Conservation (phyloP, 2,888 invertebrate genomes). For the Argynnis bischoffii region DNA sequence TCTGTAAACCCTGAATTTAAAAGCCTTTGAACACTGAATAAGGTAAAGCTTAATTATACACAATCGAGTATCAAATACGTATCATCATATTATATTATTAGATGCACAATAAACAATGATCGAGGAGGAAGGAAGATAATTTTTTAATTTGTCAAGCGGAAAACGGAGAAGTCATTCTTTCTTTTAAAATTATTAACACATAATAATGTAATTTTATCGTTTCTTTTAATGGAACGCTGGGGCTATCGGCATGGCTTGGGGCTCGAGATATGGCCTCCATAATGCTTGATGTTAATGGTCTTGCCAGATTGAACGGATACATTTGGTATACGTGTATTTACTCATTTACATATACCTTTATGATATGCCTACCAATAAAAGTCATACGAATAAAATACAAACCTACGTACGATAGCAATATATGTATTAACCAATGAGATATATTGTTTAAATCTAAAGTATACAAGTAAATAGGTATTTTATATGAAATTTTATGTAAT, state of each 20-base stretch:
- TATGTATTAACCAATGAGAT: conserved; percentile 25
- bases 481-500: too few relatives aligned
- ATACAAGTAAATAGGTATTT: neutral
- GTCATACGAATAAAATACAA: conserved; percentile 30
- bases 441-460: conserved; percentile 24
- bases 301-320: conserved; percentile 47
- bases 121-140: conserved; percentile 53
- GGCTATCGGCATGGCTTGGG: conserved; percentile 68
- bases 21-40: conserved; percentile 46
- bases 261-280: conserved; percentile 69
- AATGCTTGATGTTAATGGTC: conserved; percentile 75
- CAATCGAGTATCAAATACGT: conserved; percentile 9
- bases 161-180: conserved; percentile 60
- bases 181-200: conserved; percentile 80
- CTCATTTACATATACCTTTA: conserved; percentile 35
- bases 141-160: conserved; percentile 65
- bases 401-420: conserved; percentile 30
- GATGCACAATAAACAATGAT: conserved; percentile 49
- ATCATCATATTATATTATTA: conserved; percentile 23
- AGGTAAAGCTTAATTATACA: conserved; percentile 55
- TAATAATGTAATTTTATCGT: conserved; percentile 80
- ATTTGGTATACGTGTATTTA: conserved; percentile 28
- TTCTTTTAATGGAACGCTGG: conserved; percentile 77
- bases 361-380: conserved; percentile 35
- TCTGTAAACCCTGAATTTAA: conserved; percentile 26